These are phyloP conservation scores for Triplophysa rosa DNA, from an alignment of 2,113 vertebrate genomes.

Conservation along the genomic window DNA sequence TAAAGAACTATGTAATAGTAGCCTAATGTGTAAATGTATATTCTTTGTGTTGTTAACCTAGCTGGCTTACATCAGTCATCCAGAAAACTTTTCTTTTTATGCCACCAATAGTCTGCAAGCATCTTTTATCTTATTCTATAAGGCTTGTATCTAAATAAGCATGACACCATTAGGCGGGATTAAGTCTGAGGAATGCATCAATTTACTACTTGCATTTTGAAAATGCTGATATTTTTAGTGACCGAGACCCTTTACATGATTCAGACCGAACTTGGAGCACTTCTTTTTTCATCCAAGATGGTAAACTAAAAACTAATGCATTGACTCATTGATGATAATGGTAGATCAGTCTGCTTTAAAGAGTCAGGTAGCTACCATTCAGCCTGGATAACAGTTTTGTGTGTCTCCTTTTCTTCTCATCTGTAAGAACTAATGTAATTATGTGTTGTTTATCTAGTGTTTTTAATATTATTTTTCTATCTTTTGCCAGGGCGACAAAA, in stretches of 20 bases:
- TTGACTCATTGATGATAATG: constrained; percentile 58
- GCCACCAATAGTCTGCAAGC: background rate
- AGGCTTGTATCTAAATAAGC: background rate
- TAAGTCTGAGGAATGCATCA: constrained; percentile 27
- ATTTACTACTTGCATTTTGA: constrained; percentile 36
- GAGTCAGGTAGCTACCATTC: constrained; percentile 61
- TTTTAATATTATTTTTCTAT: constrained; percentile 7
- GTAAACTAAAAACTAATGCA: too few relatives aligned
- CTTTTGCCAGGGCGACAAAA: constrained; percentile 89
- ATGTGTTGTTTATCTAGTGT: background rate
- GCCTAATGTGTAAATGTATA: too few relatives aligned
- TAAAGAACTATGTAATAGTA: background rate
- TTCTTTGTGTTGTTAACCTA: too few relatives aligned
- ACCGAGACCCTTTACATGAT: background rate
- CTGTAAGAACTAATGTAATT: background rate
- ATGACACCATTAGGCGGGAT: background rate
- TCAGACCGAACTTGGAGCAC: too few relatives aligned
- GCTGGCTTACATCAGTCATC: too few relatives aligned
- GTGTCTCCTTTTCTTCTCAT: background rate
- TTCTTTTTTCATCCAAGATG: too few relatives aligned
- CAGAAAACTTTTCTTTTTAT: background rate
- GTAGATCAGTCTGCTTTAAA: constrained; percentile 64
- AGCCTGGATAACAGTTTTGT: constrained; percentile 12
- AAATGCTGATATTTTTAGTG: constrained; percentile 24
- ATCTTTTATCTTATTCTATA: background rate